phyloP scores from a whole-genome alignment of 2,888 invertebrate species.

The Actias luna region DNA sequence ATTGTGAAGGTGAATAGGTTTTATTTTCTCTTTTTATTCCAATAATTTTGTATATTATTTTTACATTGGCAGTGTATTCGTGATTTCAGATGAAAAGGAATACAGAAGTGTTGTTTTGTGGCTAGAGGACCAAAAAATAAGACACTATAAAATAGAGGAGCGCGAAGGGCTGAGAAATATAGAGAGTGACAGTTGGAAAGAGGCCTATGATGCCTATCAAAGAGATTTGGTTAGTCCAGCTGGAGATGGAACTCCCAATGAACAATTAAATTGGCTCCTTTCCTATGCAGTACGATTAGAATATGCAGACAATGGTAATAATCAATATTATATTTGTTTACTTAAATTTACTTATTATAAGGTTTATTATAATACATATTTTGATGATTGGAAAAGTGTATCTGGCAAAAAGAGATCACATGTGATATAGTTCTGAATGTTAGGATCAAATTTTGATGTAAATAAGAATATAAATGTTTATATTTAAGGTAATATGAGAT shows the following conservation, averaged over 20 bases:
- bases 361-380: too few relatives aligned
- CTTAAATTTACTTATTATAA: too few relatives aligned
- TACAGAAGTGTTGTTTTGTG: constrained; percentile 92
- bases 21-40: neutral
- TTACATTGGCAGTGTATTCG: neutral
- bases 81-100: constrained; percentile 87
- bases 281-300: constrained; percentile 92
- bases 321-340: neutral
- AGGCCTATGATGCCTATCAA: constrained; percentile 87
- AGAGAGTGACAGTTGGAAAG: constrained; percentile 86
- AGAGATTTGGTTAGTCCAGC: constrained; percentile 88
- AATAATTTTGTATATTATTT: neutral
- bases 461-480: too few relatives aligned
- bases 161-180: constrained; percentile 87
- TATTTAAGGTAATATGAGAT: too few relatives aligned
- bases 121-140: constrained; percentile 97
- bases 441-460: too few relatives aligned
- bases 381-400: too few relatives aligned
- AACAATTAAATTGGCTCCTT: constrained; percentile 92
- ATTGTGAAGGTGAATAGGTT: constrained; percentile 84
- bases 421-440: too few relatives aligned
- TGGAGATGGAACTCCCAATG: constrained; percentile 77
- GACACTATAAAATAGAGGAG: constrained; percentile 92
- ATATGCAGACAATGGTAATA: constrained; percentile 88
- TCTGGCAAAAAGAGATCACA: too few relatives aligned